A percentile compares a stretch with the other conserved stretches of the same genome.
Conservation (phyloP, 2,888 invertebrate genomes). For the Drosophila vallismaia region DNA sequence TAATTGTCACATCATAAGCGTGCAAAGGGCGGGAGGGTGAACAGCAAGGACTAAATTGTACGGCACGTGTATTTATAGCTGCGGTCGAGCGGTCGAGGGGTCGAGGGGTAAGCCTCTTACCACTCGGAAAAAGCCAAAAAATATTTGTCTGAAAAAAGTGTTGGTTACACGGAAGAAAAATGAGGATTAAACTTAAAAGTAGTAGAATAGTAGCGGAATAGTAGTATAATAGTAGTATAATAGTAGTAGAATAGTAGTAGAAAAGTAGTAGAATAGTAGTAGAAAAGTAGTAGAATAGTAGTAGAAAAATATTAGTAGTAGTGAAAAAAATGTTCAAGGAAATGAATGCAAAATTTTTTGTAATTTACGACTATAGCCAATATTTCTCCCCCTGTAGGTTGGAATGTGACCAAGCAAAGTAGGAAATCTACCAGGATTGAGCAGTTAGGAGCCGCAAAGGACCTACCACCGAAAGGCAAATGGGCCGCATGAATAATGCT, state of each 20-base stretch:
- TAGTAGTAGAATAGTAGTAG: too few species aligned
- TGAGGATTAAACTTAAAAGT: too few species aligned
- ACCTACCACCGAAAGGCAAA: slow-evolving; percentile 7
- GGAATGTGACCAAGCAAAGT: slow-evolving; percentile 11
- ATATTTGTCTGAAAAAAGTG: slow-evolving; percentile 38
- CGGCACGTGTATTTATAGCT: slow-evolving; percentile 64
- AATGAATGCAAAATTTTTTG: background rate
- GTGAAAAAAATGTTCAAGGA: too few species aligned
- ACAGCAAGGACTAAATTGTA: slow-evolving; percentile 25
- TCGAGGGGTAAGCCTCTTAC: slow-evolving; percentile 18
- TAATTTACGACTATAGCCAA: background rate
- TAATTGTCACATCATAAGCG: slow-evolving; percentile 47
- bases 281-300: too few species aligned
- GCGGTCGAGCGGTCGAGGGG: background rate
- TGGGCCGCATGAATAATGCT: slow-evolving; percentile 46
- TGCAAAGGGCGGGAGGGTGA: background rate
- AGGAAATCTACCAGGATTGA: slow-evolving; percentile 36
- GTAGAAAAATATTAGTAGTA: too few species aligned
- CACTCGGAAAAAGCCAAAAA: slow-evolving; percentile 46
- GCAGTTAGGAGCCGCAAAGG: slow-evolving; percentile 27
- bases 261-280: too few species aligned
- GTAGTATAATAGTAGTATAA: too few species aligned
- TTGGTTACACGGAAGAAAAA: slow-evolving; percentile 1
- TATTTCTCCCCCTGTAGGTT: slow-evolving; percentile 8
- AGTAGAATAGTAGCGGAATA: too few species aligned